These are phyloP conservation scores for Porites divaricata DNA, from an alignment of 92 coral and sea anemone genomes.

Conservation along the genomic window DNA sequence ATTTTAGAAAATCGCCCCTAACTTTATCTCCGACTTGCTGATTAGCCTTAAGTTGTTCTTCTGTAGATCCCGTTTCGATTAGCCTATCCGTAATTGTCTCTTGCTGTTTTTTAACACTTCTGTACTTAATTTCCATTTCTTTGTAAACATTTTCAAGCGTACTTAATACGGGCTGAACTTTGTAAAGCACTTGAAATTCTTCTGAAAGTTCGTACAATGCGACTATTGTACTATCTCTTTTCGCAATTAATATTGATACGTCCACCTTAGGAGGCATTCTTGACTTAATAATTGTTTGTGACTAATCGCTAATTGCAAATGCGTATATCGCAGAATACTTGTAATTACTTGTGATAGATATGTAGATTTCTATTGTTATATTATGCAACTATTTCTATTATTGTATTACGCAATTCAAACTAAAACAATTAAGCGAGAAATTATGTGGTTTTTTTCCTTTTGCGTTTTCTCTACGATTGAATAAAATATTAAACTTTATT, in stretches of 20 bases:
- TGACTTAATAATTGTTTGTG: no score
- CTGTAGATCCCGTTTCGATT: conserved; percentile 32
- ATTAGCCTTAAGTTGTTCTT: conserved; percentile 41
- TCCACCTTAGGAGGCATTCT: no score
- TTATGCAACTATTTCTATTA: conserved; percentile 34
- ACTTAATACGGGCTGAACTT: conserved; percentile 42
- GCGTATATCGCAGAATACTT: no score
- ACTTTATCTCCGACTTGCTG: conserved; percentile 43
- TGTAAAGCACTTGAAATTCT: conserved; percentile 60
- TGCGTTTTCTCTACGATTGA: not conserved
- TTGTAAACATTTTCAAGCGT: conserved; percentile 41
- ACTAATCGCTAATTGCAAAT: no score
- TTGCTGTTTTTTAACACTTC: conserved; percentile 56
- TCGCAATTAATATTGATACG: no score
- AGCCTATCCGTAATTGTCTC: conserved; percentile 54
- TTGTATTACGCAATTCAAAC: not conserved
- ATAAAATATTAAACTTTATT: not conserved
- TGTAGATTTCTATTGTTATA: no score
- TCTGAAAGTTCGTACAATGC: no score
- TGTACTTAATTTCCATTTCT: conserved; percentile 60
- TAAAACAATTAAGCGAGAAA: not conserved
- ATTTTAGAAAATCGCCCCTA: conserved; percentile 41
- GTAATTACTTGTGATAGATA: no score
- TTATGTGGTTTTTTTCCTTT: not conserved
- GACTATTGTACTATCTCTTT: no score